A percentile compares a stretch with the other conserved stretches of the same genome.
Evolutionary conservation across 2,888 invertebrate species (phyloP).

Genomic region (Chirona hameri): DNA sequence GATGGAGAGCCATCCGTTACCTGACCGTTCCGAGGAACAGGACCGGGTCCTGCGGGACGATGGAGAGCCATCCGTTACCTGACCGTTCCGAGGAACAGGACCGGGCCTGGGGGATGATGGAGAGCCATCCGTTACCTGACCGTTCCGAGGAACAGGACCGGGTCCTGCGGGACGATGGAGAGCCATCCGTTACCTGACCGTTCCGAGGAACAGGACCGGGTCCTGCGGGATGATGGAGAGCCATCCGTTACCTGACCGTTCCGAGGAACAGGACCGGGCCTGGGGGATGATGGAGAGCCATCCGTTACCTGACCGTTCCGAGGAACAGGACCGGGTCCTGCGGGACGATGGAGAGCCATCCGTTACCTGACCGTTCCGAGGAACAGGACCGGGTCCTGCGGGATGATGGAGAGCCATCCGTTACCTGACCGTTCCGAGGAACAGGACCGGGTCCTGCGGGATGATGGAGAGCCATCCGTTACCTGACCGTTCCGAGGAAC

Average conservation of each 20-base stretch:
- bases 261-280: constrained; percentile 60
- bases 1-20: too few species aligned
- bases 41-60: constrained; percentile 61
- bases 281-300: too few species aligned
- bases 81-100: constrained; percentile 58
- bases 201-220: constrained; percentile 59
- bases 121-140: constrained; percentile 53
- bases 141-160: constrained; percentile 58
- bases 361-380: constrained; percentile 55
- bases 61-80: too few species aligned
- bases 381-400: constrained; percentile 61
- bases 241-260: constrained; percentile 54
- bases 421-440: constrained; percentile 57
- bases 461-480: too few species aligned
- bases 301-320: constrained; percentile 54
- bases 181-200: constrained; percentile 54
- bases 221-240: too few species aligned
- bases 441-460: constrained; percentile 61
- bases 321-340: constrained; percentile 62
- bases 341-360: too few species aligned
- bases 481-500: constrained; percentile 58
- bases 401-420: too few species aligned
- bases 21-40: constrained; percentile 59
- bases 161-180: too few species aligned
- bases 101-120: too few species aligned